These are phyloP conservation scores for Mythimna vitellina DNA, from an alignment of 2,888 invertebrate species.

Conservation along the genomic window DNA sequence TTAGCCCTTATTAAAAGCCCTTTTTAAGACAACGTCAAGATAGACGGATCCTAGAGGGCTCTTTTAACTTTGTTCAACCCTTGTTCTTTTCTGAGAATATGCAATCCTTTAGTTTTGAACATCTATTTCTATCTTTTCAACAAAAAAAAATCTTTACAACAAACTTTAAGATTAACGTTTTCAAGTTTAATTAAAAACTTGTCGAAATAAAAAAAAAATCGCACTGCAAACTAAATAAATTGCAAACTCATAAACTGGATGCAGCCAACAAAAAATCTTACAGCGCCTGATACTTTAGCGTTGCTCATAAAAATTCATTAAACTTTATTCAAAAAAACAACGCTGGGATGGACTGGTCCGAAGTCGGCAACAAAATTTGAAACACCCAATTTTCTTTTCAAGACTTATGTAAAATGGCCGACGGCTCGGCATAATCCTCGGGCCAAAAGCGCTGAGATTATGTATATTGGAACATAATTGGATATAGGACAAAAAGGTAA, in stretches of 20 bases:
- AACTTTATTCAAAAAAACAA: conserved; percentile 53
- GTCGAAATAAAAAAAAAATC: conserved; percentile 8
- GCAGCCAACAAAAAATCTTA: conserved; percentile 31
- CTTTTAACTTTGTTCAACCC: neutral
- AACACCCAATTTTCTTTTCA: conserved; percentile 64
- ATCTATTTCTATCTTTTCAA: neutral
- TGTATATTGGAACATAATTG: conserved; percentile 63
- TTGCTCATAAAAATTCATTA: conserved; percentile 61
- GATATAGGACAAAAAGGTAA: conserved; percentile 49
- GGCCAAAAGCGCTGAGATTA: conserved; percentile 59
- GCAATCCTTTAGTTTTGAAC: too few relatives aligned
- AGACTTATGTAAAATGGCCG: conserved; percentile 63
- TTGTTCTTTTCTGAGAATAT: neutral
- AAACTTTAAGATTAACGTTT: neutral
- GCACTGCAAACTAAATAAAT: conserved; percentile 20
- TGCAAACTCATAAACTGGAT: conserved; percentile 32
- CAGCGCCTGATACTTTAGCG: conserved; percentile 27
- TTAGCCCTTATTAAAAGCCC: too few relatives aligned
- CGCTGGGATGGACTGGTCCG: conserved; percentile 18
- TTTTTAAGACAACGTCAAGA: too few relatives aligned
- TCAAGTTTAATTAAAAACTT: conserved; percentile 22
- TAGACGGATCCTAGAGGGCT: too few relatives aligned
- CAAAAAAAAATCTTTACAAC: neutral
- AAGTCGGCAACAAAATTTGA: conserved; percentile 55
- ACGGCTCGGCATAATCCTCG: conserved; percentile 46